A percentile compares a stretch with the other conserved stretches of the same genome.
Evolutionary conservation across 1,140 invertebrate species (phyloP).

Genomic region (Eurosta solidaginis): DNA sequence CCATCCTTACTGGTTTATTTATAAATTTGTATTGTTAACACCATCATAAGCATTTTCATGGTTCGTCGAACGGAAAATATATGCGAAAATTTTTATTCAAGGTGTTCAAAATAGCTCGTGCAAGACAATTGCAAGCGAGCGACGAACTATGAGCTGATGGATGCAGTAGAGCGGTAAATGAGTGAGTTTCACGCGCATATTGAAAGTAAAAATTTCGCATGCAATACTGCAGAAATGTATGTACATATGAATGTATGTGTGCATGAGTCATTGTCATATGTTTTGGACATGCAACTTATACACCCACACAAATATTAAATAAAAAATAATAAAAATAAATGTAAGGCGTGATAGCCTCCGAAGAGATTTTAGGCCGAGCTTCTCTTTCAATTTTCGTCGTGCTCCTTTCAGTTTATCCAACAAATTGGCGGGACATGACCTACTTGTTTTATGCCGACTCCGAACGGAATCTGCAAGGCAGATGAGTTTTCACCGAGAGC

Average conservation of each 20-base stretch:
- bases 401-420: no score
- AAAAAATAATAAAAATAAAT: no score
- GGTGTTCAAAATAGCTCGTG: slow-evolving; percentile 6
- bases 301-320: background rate
- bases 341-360: no score
- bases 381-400: no score
- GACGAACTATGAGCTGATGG: background rate
- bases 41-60: background rate
- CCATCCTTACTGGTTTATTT: no score
- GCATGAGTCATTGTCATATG: background rate
- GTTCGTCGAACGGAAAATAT: slow-evolving; percentile 27
- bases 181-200: background rate
- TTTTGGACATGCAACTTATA: background rate
- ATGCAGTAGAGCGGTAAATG: background rate
- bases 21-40: background rate
- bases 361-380: no score
- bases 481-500: no score
- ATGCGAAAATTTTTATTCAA: background rate
- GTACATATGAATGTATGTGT: no score
- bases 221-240: background rate
- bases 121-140: background rate
- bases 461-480: no score
- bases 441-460: no score
- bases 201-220: background rate
- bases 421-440: no score